These are phyloP conservation scores for Drosophila yooni DNA, from an alignment of 2,888 invertebrate genomes.

Conservation along the genomic window DNA sequence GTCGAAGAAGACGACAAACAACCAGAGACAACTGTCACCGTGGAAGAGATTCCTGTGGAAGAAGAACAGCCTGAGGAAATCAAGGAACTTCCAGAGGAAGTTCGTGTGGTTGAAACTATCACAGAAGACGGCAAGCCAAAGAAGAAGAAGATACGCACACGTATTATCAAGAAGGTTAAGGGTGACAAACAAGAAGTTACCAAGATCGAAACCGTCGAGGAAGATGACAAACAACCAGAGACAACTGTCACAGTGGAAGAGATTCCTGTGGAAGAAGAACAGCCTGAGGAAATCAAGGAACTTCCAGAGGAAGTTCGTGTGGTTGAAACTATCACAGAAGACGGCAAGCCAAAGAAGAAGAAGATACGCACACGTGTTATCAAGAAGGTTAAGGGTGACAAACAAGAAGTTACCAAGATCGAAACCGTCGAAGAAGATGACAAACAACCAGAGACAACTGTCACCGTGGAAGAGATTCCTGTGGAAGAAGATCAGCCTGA, in stretches of 20 bases:
- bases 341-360: constrained; percentile 26
- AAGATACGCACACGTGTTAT: constrained; percentile 34
- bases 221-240: constrained; percentile 54
- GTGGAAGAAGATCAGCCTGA: constrained; percentile 18
- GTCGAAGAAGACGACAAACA: constrained; percentile 62
- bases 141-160: constrained; percentile 60
- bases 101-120: constrained; percentile 43
- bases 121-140: constrained; percentile 51
- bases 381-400: constrained; percentile 32
- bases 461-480: constrained; percentile 25
- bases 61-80: constrained; percentile 38
- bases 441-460: constrained; percentile 29
- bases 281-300: constrained; percentile 52
- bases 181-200: constrained; percentile 65
- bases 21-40: constrained; percentile 59
- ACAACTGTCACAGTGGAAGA: constrained; percentile 59
- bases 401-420: constrained; percentile 36
- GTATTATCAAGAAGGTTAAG: constrained; percentile 58
- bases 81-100: constrained; percentile 49
- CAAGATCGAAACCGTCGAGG: constrained; percentile 59
- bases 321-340: constrained; percentile 23
- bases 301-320: constrained; percentile 72
- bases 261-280: constrained; percentile 29
- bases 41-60: constrained; percentile 39
- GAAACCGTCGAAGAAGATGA: constrained; percentile 36